Evolutionary conservation across 2,888 invertebrate genomes (phyloP).

Genomic region (Acrocyrtus sp.): DNA sequence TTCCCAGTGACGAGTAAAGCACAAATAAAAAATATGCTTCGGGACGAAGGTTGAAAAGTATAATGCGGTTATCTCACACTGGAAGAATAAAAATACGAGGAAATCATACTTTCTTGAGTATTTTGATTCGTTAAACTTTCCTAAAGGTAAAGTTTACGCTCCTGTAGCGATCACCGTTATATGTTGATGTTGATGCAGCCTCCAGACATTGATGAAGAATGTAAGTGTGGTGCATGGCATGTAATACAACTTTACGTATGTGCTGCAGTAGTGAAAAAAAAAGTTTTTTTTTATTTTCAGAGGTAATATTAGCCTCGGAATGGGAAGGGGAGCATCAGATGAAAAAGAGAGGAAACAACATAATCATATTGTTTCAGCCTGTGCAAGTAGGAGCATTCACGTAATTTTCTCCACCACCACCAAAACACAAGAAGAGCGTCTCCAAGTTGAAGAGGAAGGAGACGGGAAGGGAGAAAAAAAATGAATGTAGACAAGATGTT

Average conservation of each 20-base stretch:
- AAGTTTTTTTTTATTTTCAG: too few species aligned
- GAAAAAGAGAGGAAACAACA: slow-evolving; percentile 43
- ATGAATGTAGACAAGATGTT: slow-evolving; percentile 46
- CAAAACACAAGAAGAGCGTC: background rate
- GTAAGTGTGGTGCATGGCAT: background rate
- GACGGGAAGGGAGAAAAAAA: slow-evolving; percentile 17
- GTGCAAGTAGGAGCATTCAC: slow-evolving; percentile 37
- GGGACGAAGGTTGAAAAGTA: too few species aligned
- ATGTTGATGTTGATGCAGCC: too few species aligned
- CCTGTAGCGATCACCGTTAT: too few species aligned
- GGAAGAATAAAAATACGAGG: background rate
- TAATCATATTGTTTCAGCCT: slow-evolving; percentile 48
- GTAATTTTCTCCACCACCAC: slow-evolving; percentile 33
- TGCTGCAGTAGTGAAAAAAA: slow-evolving; percentile 21
- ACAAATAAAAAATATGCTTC: too few species aligned
- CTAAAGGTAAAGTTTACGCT: too few species aligned
- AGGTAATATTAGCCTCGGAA: too few species aligned
- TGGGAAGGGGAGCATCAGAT: slow-evolving; percentile 31
- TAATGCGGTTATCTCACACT: too few species aligned
- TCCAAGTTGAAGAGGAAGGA: slow-evolving; percentile 10
- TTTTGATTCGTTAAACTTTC: slow-evolving; percentile 43
- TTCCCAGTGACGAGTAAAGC: too few species aligned
- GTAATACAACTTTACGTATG: slow-evolving; percentile 14
- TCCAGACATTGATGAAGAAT: slow-evolving; percentile 40
- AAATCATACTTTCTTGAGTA: slow-evolving; percentile 36